phyloP scores from a whole-genome alignment of 1,140 invertebrate genomes.

The Lamellibrachia luymesi region DNA sequence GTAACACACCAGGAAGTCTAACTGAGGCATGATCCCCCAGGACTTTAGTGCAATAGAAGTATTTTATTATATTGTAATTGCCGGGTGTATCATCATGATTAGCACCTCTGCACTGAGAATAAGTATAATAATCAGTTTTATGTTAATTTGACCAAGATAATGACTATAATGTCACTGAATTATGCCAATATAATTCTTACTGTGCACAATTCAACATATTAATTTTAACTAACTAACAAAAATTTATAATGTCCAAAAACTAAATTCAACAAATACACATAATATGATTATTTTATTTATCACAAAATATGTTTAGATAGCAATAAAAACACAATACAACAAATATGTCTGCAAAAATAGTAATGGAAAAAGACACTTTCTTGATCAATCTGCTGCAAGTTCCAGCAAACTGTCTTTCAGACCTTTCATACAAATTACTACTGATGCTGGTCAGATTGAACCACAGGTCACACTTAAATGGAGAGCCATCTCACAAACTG shows the following conservation, averaged over 20 bases:
- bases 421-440: neutral
- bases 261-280: neutral
- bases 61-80: too few species aligned
- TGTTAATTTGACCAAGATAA: too few species aligned
- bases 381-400: neutral
- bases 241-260: neutral
- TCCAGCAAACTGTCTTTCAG: neutral
- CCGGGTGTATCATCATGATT: too few species aligned
- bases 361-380: neutral
- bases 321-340: neutral
- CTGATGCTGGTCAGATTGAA: neutral
- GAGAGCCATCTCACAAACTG: neutral
- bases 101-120: too few species aligned
- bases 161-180: too few species aligned
- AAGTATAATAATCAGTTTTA: too few species aligned
- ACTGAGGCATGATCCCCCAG: too few species aligned
- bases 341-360: neutral
- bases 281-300: neutral
- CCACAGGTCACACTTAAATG: neutral
- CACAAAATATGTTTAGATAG: neutral
- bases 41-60: too few species aligned
- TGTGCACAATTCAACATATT: too few species aligned
- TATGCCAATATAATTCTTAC: too few species aligned
- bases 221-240: too few species aligned
- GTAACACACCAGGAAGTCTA: too few species aligned